A percentile compares a stretch with the other conserved stretches of the same genome.
phyloP scores from a whole-genome alignment of 2,113 vertebrate genomes.

The Eolophus roseicapilla region DNA sequence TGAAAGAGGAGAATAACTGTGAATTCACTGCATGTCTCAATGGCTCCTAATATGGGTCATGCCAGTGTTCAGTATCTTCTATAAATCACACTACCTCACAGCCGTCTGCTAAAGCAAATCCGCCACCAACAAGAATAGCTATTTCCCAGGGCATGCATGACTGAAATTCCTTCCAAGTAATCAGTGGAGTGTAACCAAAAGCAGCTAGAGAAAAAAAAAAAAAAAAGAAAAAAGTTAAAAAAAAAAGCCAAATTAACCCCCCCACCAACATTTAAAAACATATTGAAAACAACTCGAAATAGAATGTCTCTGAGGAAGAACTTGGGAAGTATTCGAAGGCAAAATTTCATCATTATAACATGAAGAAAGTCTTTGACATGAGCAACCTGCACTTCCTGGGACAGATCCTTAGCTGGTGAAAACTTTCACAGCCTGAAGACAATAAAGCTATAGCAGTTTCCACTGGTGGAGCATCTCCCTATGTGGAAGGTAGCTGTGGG shows the following conservation, averaged over 20 bases:
- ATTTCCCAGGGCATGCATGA: constrained; percentile 93
- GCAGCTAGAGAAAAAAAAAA: constrained; percentile 61
- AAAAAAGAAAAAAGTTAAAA: background rate
- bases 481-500: background rate
- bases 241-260: background rate
- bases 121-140: constrained; percentile 88
- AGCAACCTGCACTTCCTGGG: background rate
- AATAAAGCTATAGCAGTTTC: background rate
- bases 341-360: background rate
- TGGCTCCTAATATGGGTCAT: background rate
- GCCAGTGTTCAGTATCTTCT: constrained; percentile 21
- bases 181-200: constrained; percentile 77
- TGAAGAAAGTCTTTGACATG: background rate
- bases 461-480: background rate
- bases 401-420: background rate
- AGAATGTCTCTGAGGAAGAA: background rate
- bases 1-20: background rate
- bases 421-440: background rate
- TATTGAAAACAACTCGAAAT: background rate
- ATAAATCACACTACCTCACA: constrained; percentile 80
- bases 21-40: background rate
- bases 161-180: constrained; percentile 94
- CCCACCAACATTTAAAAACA: background rate
- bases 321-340: background rate
- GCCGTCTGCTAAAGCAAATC: constrained; percentile 92